Evolutionary conservation across 2,888 invertebrate genomes (phyloP), one percentile per base, ranked within the genome.

Genomic region (Chymomyza amoena): DNA sequence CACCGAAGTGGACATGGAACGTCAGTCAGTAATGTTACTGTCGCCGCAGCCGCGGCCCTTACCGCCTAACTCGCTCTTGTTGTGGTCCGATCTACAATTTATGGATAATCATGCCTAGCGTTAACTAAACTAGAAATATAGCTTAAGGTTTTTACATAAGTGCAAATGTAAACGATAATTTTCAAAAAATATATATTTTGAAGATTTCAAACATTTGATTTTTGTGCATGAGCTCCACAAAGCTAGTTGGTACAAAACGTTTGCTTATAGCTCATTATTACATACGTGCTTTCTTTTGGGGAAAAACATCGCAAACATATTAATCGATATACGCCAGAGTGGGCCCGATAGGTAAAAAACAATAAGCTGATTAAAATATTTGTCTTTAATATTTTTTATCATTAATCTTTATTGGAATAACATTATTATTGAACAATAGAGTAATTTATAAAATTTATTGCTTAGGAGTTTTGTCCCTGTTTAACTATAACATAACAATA

Each of bases 1-100:
- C 16, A 97, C 98, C 15, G 96, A 96, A 66, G 96, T 99, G 25
- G 98, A 99, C 90, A 93, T 94, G 88, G 98, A 98, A 54, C 93
- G 96, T 39, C 97, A 98, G 92, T 94, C 94, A 16, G 93, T 98
- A 75, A 98, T 98, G 39, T 94, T 99, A 25, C 93, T 99, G 51
- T 97, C 98, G 0, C 99, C 99, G 0, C 98, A 98, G 90, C 98
- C 98, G 6, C 94, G 97, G 56, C 99, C 98, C 1, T 92, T 99
- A 60, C 98, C 99, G 10, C 98, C 98, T 28, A 96, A 96, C 91
- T 96, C 95, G 5, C 93, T 98, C 62, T 93, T 99, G 50, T 92
- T 99, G 59, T 93, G 98, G 32, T 98, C 98, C 0, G 98, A 99
- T 78, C 92, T 98, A 75, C 97, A 97, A 90, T 99, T 98, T 91